Evolutionary conservation across 1,140 invertebrate species (phyloP).

Genomic region (Medauroidea extradentata): DNA sequence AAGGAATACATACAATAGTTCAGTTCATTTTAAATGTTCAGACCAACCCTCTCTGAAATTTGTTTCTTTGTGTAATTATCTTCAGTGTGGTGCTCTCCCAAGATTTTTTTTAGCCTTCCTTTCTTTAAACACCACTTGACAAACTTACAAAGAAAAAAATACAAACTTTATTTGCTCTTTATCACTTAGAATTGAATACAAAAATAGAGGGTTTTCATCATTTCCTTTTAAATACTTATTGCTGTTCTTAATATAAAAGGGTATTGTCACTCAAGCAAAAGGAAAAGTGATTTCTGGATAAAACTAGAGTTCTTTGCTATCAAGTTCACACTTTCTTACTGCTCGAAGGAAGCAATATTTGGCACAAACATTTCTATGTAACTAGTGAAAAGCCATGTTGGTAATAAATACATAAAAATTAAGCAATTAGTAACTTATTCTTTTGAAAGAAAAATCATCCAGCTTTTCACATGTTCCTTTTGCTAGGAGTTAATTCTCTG

Average conservation of each 20-base stretch:
- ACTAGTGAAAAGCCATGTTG: neutral
- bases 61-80: conserved; percentile 1
- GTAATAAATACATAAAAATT: neutral
- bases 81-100: conserved; percentile 6
- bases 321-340: too few relatives aligned
- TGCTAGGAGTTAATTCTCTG: conserved; percentile 14
- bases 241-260: conserved; percentile 21
- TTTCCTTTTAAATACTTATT: conserved; percentile 18
- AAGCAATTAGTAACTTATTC: neutral
- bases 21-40: conserved; percentile 11
- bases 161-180: conserved; percentile 26
- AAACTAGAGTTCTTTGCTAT: neutral
- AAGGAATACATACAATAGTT: conserved; percentile 14
- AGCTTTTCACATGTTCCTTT: conserved; percentile 14
- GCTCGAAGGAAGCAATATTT: conserved; percentile 1
- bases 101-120: neutral
- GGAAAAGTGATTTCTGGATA: conserved; percentile 12
- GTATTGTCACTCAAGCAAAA: conserved; percentile 17
- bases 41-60: conserved; percentile 19
- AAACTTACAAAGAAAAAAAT: conserved; percentile 23
- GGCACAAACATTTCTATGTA: conserved; percentile 8
- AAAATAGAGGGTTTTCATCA: conserved; percentile 24
- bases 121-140: conserved; percentile 15
- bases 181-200: conserved; percentile 27
- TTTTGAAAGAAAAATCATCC: neutral